A percentile compares a stretch with the other conserved stretches of the same genome.
Conservation (phyloP, 2,888 invertebrate genomes). For the Cryptosula pallasiana region DNA sequence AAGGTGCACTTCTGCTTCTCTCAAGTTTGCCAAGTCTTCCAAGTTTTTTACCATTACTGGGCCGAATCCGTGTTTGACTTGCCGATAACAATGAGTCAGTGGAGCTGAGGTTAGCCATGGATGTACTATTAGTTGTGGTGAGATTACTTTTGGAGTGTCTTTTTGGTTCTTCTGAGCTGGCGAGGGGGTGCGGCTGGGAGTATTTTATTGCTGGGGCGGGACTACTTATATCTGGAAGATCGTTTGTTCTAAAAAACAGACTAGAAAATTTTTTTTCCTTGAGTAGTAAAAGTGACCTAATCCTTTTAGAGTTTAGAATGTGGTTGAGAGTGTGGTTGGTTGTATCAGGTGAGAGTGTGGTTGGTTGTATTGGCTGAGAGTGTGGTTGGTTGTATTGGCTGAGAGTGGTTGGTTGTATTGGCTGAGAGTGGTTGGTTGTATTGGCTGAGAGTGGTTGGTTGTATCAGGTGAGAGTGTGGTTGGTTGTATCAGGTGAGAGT, state of each 20-base stretch:
- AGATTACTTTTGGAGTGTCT: conserved; percentile 3
- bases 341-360: no score
- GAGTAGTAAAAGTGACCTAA: no score
- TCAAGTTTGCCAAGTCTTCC: conserved; percentile 18
- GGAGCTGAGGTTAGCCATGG: neutral
- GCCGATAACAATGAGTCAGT: neutral
- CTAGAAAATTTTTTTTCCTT: no score
- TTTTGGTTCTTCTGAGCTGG: neutral
- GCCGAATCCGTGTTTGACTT: neutral
- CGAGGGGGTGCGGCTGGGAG: neutral
- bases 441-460: no score
- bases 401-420: no score
- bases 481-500: no score
- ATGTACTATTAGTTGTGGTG: neutral
- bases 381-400: no score
- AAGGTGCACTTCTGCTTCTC: conserved; percentile 20
- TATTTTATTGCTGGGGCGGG: neutral
- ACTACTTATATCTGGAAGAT: neutral
- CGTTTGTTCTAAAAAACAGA: neutral
- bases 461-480: no score
- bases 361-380: no score
- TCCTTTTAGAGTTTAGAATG: no score
- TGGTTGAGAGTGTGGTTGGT: no score
- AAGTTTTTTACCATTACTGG: neutral
- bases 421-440: no score